These are phyloP conservation scores for Neomorphus geoffroyi DNA, from an alignment of 2,797 vertebrate species.

Conservation along the genomic window DNA sequence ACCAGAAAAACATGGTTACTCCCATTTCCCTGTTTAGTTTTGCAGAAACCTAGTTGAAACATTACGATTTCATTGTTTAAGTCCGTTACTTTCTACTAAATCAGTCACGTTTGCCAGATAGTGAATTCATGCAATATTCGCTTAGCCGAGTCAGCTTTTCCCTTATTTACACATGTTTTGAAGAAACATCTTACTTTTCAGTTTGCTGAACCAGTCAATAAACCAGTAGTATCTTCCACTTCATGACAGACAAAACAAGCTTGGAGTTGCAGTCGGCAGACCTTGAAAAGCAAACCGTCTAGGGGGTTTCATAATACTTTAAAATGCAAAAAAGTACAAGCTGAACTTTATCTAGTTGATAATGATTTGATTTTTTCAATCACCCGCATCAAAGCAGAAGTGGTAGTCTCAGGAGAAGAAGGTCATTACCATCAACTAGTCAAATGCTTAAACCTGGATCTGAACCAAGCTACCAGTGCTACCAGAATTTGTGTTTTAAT, in stretches of 20 bases:
- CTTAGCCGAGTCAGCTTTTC: not conserved
- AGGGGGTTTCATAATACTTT: not conserved
- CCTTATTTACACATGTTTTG: not conserved
- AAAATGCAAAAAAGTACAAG: not conserved
- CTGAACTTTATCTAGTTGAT: not conserved
- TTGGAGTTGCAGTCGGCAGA: not conserved
- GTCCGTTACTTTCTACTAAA: not conserved
- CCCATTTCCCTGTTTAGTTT: not conserved
- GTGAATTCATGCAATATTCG: not conserved
- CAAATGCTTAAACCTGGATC: not conserved
- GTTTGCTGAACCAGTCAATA: not conserved
- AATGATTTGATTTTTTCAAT: not conserved
- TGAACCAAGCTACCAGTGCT: not conserved
- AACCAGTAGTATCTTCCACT: not conserved
- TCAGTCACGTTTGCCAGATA: not conserved
- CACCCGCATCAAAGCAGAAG: not conserved
- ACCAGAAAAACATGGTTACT: not conserved
- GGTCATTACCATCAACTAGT: not conserved
- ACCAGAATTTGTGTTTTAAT: not conserved
- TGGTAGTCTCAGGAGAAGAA: not conserved
- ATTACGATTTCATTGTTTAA: not conserved
- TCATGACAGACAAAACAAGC: not conserved
- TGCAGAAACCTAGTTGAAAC: not conserved
- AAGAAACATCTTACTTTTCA: not conserved
- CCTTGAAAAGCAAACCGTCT: not conserved